Evolutionary conservation across 2,888 invertebrate genomes (phyloP).

Genomic region (Eupithecia subumbrata): DNA sequence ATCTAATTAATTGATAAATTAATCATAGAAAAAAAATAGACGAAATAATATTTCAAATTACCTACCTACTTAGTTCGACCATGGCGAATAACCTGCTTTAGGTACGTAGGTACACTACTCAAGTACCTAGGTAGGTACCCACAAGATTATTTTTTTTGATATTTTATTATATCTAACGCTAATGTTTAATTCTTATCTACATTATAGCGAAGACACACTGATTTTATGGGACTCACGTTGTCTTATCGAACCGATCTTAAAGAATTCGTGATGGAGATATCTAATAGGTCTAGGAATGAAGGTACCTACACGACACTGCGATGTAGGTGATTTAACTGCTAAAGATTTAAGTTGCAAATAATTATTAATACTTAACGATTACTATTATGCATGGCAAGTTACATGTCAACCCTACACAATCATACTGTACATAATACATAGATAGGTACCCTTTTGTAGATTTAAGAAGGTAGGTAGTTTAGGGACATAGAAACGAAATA

Average conservation of each 20-base stretch:
- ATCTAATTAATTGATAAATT: too few species aligned
- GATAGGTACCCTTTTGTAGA: neutral
- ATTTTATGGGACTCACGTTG: neutral
- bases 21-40: too few species aligned
- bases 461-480: neutral
- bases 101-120: neutral
- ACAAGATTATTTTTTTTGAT: neutral
- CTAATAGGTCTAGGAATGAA: neutral
- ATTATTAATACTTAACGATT: neutral
- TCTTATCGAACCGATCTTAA: neutral
- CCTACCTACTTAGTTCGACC: neutral
- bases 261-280: neutral
- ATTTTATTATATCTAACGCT: neutral
- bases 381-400: constrained; percentile 5
- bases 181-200: neutral
- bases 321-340: neutral
- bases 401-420: neutral
- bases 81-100: neutral
- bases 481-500: neutral
- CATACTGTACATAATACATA: neutral
- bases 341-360: neutral
- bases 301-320: neutral
- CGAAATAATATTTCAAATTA: neutral
- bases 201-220: neutral
- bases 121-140: too few species aligned